A percentile compares a stretch with the other conserved stretches of the same genome.
phyloP scores from a whole-genome alignment of 37 sponge, comb jelly and placozoan genomes.

The Chondrosia reniformis region DNA sequence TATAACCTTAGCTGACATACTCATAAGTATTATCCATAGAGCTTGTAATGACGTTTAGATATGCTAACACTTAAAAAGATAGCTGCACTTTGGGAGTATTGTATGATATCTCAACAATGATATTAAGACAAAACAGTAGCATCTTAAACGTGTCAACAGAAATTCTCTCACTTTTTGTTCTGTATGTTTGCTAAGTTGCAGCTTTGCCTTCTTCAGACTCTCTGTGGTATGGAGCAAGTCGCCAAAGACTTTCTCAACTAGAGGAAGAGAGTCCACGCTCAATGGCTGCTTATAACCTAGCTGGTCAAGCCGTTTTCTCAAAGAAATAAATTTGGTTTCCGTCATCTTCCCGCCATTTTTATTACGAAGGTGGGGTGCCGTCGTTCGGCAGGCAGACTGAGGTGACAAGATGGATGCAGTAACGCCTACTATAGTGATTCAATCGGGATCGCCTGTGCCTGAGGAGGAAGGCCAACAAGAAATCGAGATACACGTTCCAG shows the following conservation, averaged over 20 bases:
- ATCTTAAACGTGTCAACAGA: too few species aligned
- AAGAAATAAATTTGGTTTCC: constrained; percentile 84
- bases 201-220: constrained; percentile 81
- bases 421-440: constrained; percentile 28
- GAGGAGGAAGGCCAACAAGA: constrained; percentile 5
- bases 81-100: too few species aligned
- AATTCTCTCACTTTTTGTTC: constrained; percentile 55
- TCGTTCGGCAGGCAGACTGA: neutral
- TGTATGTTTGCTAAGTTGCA: constrained; percentile 61
- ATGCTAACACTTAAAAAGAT: too few species aligned
- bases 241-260: constrained; percentile 90
- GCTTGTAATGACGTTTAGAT: too few species aligned
- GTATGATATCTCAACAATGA: too few species aligned
- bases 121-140: too few species aligned
- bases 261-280: constrained; percentile 84
- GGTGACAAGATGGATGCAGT: neutral
- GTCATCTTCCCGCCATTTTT: constrained; percentile 24
- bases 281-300: constrained; percentile 95
- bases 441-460: constrained; percentile 20
- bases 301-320: constrained; percentile 96
- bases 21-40: too few species aligned
- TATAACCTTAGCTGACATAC: too few species aligned
- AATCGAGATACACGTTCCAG: constrained; percentile 9
- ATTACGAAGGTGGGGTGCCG: neutral
- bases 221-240: constrained; percentile 98